Evolutionary conservation across 2,888 invertebrate species (phyloP).

Genomic region (Deilephila elpenor): DNA sequence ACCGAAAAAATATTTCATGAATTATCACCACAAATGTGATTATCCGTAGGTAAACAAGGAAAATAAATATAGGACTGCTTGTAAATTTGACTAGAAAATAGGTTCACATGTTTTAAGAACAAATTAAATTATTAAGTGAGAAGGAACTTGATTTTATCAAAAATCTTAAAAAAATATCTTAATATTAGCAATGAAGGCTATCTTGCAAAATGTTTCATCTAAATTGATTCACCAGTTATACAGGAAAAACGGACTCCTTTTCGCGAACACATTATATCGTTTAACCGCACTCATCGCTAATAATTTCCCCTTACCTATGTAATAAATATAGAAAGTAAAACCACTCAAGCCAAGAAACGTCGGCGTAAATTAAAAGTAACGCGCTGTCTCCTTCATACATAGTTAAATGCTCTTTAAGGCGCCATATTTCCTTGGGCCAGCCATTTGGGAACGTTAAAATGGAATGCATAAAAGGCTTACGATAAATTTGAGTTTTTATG

Average conservation of each 20-base stretch:
- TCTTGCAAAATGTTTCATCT: background rate
- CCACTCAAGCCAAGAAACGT: constrained; percentile 69
- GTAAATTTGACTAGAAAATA: no score
- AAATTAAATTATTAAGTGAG: background rate
- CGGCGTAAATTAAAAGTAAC: constrained; percentile 80
- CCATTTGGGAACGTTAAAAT: constrained; percentile 75
- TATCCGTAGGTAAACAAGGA: no score
- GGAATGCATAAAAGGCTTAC: constrained; percentile 74
- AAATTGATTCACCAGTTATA: constrained; percentile 5
- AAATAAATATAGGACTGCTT: no score
- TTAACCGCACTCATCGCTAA: constrained; percentile 34
- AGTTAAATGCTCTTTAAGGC: constrained; percentile 79
- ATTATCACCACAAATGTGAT: background rate
- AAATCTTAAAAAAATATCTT: background rate
- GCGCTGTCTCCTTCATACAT: constrained; percentile 80
- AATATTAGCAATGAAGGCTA: background rate
- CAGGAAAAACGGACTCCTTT: background rate
- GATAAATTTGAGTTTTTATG: constrained; percentile 74
- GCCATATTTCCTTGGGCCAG: constrained; percentile 72
- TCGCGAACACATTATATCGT: constrained; percentile 19
- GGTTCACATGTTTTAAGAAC: no score
- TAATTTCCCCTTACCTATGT: constrained; percentile 60
- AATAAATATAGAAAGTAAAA: constrained; percentile 65
- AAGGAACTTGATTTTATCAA: background rate
- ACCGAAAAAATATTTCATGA: background rate